Percentiles rank a stretch among this genome's conserved stretches.
Conservation (phyloP, 2,888 invertebrate species). For the Caenorhabditis sinica region DNA sequence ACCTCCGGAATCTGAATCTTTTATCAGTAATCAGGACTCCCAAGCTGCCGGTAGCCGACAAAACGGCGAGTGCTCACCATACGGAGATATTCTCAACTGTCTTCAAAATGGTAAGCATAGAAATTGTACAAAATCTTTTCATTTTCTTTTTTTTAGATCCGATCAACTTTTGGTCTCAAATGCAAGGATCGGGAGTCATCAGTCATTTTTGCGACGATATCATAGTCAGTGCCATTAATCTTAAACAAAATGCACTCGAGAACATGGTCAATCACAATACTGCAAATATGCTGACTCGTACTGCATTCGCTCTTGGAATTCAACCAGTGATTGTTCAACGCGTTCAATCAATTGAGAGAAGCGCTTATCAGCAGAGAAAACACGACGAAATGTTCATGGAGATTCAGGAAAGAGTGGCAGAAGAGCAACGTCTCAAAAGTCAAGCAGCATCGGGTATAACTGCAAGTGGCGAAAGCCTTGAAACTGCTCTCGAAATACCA, state of each 20-base stretch:
- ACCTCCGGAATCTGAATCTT: neutral
- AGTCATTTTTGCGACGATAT: slow-evolving; percentile 62
- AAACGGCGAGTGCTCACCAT: slow-evolving; percentile 35
- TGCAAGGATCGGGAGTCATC: slow-evolving; percentile 59
- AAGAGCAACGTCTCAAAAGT: slow-evolving; percentile 38
- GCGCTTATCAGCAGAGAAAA: slow-evolving; percentile 49
- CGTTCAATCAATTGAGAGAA: slow-evolving; percentile 63
- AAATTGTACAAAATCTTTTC: neutral
- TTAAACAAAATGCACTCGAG: slow-evolving; percentile 50
- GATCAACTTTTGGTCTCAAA: slow-evolving; percentile 59
- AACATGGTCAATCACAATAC: slow-evolving; percentile 20
- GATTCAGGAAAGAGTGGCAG: slow-evolving; percentile 27
- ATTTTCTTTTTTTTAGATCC: slow-evolving; percentile 48
- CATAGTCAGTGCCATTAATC: slow-evolving; percentile 56
- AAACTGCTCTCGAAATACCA: slow-evolving; percentile 34
- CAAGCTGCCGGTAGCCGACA: neutral
- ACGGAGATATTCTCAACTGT: slow-evolving; percentile 50
- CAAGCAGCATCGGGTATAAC: neutral
- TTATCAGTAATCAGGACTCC: neutral
- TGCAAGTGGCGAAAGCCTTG: slow-evolving; percentile 5
- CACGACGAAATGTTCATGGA: slow-evolving; percentile 52
- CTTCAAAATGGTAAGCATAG: slow-evolving; percentile 47
- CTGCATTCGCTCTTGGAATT: slow-evolving; percentile 54
- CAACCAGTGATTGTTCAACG: slow-evolving; percentile 58
- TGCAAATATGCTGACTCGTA: slow-evolving; percentile 47